Conservation (phyloP, 23 tunicate species). For the Ascidia mentula region DNA sequence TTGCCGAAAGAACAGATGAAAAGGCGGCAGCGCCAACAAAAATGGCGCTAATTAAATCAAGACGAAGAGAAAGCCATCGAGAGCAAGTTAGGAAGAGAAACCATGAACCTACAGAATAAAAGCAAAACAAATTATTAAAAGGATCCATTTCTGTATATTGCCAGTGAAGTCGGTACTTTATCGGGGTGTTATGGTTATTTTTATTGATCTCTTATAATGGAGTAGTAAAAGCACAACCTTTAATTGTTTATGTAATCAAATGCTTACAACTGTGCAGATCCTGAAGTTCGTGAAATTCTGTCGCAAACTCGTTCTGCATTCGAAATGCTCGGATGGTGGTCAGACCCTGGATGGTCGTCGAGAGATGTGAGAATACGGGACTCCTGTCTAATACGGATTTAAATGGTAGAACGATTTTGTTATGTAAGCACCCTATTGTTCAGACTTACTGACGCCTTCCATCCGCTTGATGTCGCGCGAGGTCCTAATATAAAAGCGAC, state of each 20-base stretch:
- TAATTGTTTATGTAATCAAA: no score
- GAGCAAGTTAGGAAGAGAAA: slow-evolving; percentile 43
- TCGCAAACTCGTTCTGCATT: slow-evolving; percentile 44
- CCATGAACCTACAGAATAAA: slow-evolving; percentile 89
- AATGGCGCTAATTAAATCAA: slow-evolving; percentile 57
- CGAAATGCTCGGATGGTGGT: slow-evolving; percentile 74
- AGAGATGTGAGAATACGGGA: slow-evolving; percentile 81
- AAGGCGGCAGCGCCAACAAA: slow-evolving; percentile 59
- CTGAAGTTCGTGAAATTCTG: slow-evolving; percentile 62
- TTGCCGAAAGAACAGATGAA: slow-evolving; percentile 18
- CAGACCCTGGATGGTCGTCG: slow-evolving; percentile 71
- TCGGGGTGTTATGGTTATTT: no score
- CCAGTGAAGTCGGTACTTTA: no score
- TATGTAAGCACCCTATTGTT: no score
- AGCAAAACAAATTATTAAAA: no score
- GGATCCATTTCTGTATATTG: no score
- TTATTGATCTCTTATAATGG: no score
- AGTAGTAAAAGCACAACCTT: no score
- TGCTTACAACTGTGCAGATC: slow-evolving; percentile 84
- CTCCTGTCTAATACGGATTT: slow-evolving; percentile 88
- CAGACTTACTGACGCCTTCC: slow-evolving; percentile 85
- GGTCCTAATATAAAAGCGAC: slow-evolving; percentile 63
- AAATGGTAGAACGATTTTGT: no score
- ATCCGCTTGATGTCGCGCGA: slow-evolving; percentile 90
- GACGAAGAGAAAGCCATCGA: slow-evolving; percentile 80